A percentile compares a stretch with the other conserved stretches of the same genome.
These are phyloP conservation scores for Napeogenes sylphis DNA, from an alignment of 2,888 invertebrate genomes.

Conservation along the genomic window DNA sequence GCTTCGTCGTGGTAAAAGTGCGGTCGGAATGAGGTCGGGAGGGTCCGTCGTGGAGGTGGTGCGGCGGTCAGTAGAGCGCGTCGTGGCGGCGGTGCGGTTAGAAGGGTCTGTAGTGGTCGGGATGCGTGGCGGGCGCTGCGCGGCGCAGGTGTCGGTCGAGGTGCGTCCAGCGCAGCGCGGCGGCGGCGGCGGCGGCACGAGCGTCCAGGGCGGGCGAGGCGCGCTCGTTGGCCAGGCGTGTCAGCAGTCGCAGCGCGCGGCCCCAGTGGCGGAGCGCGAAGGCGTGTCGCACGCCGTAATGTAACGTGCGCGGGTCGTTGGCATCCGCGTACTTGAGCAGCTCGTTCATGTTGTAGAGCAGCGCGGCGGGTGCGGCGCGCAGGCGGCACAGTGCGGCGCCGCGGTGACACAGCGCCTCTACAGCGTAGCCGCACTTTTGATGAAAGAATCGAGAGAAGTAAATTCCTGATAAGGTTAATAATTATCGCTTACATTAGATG, in stretches of 20 bases:
- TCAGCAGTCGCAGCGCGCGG: constrained; percentile 85
- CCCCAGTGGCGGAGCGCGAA: constrained; percentile 88
- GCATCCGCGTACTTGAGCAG: constrained; percentile 89
- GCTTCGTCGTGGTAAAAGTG: neutral
- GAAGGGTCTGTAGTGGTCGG: constrained; percentile 83
- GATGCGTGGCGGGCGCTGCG: constrained; percentile 82
- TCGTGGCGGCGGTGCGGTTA: constrained; percentile 46
- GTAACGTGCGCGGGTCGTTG: constrained; percentile 83
- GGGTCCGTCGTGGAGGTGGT: too few relatives aligned
- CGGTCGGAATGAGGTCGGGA: too few relatives aligned
- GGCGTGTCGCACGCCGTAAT: constrained; percentile 90
- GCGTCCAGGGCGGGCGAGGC: constrained; percentile 84
- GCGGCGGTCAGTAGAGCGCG: neutral
- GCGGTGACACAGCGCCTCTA: constrained; percentile 88
- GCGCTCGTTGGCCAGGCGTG: constrained; percentile 89
- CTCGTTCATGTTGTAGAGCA: constrained; percentile 63
- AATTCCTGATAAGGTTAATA: too few relatives aligned
- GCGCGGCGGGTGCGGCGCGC: constrained; percentile 73
- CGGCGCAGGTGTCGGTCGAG: constrained; percentile 78
- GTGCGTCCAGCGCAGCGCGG: constrained; percentile 82
- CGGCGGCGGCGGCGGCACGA: constrained; percentile 80
- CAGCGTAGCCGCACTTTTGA: constrained; percentile 81
- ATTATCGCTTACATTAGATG: too few relatives aligned
- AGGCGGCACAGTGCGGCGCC: constrained; percentile 85
- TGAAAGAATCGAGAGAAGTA: too few relatives aligned